Conservation (phyloP, 1,140 invertebrate species). For the Drosophila nikananu region DNA sequence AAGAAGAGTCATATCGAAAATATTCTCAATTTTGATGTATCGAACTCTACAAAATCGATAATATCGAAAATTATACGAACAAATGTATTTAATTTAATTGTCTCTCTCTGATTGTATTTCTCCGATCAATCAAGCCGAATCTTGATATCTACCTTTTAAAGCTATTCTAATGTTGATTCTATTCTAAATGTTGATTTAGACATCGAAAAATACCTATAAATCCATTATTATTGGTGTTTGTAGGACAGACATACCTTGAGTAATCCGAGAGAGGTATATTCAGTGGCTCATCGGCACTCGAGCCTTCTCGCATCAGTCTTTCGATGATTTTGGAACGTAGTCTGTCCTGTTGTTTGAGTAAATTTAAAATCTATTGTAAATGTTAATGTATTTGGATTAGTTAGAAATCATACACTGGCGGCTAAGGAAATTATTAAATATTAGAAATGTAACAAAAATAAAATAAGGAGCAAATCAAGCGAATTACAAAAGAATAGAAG, state of each 20-base stretch:
- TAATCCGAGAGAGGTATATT: constrained; percentile 94
- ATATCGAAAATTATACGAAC: too few relatives aligned
- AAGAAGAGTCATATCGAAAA: too few relatives aligned
- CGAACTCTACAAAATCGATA: too few relatives aligned
- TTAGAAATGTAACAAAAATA: constrained; percentile 5
- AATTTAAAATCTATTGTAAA: constrained; percentile 84
- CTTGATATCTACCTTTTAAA: neutral
- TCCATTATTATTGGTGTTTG: neutral
- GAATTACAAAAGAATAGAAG: neutral
- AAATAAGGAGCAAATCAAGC: neutral
- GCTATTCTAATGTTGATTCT: too few relatives aligned
- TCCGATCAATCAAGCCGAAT: neutral
- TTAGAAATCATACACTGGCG: constrained; percentile 52
- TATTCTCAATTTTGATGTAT: too few relatives aligned
- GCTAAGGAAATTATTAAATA: constrained; percentile 36
- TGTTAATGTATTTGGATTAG: constrained; percentile 83
- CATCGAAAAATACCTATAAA: neutral
- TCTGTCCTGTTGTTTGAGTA: constrained; percentile 88
- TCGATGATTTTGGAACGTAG: constrained; percentile 92
- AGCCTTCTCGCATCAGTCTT: constrained; percentile 92
- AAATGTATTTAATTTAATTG: too few relatives aligned
- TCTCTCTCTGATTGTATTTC: neutral
- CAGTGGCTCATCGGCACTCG: constrained; percentile 93
- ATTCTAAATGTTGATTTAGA: neutral
- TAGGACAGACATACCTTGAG: constrained; percentile 88